Base-by-base conservation (phyloP, 1,140 invertebrate species). In the Reticulitermes speratus region DNA sequence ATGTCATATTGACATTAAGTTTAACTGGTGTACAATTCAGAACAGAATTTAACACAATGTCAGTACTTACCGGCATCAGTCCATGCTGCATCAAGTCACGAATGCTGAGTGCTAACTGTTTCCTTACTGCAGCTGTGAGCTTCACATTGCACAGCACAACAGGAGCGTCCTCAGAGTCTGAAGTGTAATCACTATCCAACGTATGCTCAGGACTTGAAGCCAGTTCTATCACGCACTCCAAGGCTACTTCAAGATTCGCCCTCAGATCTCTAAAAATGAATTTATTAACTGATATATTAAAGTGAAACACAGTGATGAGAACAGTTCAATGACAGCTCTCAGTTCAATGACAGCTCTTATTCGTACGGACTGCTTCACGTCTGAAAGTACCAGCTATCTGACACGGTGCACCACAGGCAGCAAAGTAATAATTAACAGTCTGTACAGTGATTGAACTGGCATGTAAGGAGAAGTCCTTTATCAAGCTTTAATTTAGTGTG, bases 31-130 rank as follows among this genome's bases (percentile, higher is more conserved):
- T 38, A 38, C 38, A 38, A 2, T 38, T 38, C 38, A 38, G 38
- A 38, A 38, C 38, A 38, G 38, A 38, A 2, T 38, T 38, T 38
- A 38, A 38, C 38, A 38, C 38, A 38, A 38, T 38, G 5, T 5
- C 38, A 30, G 7, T 5, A 86, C 90, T 90, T 90, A 94, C 92
- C 86, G 93, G 91, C 89, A 95, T 94, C 5, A 99, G 92, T 14
- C 99, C 99, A 92, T 99, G 99, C 90, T 99, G 96, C 75, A 99
- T 94, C 12, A 99, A 92, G 90, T 99, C 97, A 88, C 97, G 93
- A 85, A 99, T 93, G 81, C 97, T 96, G 38, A 96, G 93, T 38
- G 97, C 95, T 52, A 99, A 93, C 88, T 98, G 96, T 92, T 98
- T 98, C 44, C 98, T 93, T 8, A 99, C 97, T 81, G 96, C 95